Conservation (phyloP, 2,113 vertebrate genomes). For the Electrona antarctica region DNA sequence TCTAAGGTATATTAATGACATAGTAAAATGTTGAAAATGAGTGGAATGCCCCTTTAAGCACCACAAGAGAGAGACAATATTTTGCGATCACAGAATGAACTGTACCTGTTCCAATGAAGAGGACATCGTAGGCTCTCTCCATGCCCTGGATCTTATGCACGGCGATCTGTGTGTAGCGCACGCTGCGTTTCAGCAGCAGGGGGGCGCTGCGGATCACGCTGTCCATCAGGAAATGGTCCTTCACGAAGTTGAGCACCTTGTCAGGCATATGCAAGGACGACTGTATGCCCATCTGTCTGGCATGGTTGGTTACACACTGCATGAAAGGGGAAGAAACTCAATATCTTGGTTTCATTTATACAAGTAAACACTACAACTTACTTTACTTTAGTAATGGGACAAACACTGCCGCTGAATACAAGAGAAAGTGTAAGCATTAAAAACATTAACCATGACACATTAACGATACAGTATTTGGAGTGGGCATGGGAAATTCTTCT, state of each 20-base stretch:
- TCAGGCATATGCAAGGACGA: conserved; percentile 93
- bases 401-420: too few relatives aligned
- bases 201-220: conserved; percentile 85
- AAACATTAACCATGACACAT: too few relatives aligned
- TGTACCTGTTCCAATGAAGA: conserved; percentile 91
- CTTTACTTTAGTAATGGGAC: too few relatives aligned
- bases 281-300: conserved; percentile 84
- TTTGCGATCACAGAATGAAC: too few relatives aligned
- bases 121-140: conserved; percentile 81
- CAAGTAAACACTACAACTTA: background rate
- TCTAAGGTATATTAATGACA: too few relatives aligned
- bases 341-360: background rate
- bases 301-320: conserved; percentile 88
- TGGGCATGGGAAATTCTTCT: too few relatives aligned
- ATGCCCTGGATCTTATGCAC: conserved; percentile 84
- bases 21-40: too few relatives aligned
- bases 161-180: conserved; percentile 86
- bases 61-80: too few relatives aligned
- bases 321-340: conserved; percentile 7
- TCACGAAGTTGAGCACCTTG: conserved; percentile 94
- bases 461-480: too few relatives aligned
- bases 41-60: too few relatives aligned
- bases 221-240: conserved; percentile 97
- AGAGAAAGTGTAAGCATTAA: too few relatives aligned
- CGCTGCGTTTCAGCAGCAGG: conserved; percentile 83